These are phyloP conservation scores for Camponotus floridanus DNA, from an alignment of 1,140 invertebrate genomes.

Conservation along the genomic window DNA sequence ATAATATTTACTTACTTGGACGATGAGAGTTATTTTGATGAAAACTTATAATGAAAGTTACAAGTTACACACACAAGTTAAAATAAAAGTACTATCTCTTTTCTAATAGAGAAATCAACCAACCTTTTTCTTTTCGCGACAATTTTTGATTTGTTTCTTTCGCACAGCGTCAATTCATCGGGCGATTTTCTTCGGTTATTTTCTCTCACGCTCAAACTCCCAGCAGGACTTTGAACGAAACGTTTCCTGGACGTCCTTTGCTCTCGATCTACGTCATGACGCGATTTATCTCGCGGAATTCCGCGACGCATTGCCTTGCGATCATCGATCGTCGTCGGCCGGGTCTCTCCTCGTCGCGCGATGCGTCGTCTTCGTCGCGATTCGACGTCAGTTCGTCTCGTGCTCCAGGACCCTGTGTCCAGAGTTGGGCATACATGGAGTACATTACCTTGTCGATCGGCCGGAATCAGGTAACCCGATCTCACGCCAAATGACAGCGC, in stretches of 20 bases:
- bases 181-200: not conserved
- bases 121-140: not conserved
- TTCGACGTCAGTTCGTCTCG: slow-evolving; percentile 47
- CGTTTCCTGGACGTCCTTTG: not conserved
- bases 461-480: slow-evolving; percentile 79
- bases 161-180: no score
- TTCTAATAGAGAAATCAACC: not conserved
- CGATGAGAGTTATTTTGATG: not conserved
- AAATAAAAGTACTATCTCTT: not conserved
- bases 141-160: not conserved
- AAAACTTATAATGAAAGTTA: not conserved
- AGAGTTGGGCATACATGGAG: slow-evolving; percentile 73
- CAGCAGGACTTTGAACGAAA: not conserved
- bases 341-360: slow-evolving; percentile 33
- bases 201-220: not conserved
- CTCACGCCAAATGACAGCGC: slow-evolving; percentile 78
- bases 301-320: not conserved
- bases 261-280: not conserved
- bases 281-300: not conserved
- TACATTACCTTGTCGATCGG: slow-evolving; percentile 73
- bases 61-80: no score
- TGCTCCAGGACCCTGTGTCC: slow-evolving; percentile 11
- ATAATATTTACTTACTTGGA: no score
- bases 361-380: slow-evolving; percentile 49
- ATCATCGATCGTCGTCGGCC: not conserved